Percentiles rank a stretch among this genome's conserved stretches.
Conservation (phyloP, 2,113 vertebrate genomes). For the Cygnus buccinator region DNA sequence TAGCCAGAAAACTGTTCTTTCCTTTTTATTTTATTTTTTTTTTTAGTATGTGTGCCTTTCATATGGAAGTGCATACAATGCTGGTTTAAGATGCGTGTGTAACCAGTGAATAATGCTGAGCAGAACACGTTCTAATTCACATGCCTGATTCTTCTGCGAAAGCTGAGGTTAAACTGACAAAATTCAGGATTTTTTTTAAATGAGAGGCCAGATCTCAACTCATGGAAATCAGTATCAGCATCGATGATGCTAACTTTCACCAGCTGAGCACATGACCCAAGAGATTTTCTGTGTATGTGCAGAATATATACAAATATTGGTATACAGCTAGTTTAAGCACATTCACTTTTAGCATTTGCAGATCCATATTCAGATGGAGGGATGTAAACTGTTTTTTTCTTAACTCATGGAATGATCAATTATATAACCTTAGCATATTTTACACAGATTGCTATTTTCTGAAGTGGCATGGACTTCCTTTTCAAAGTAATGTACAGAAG, state of each 20-base stretch:
- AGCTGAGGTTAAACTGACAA: neutral
- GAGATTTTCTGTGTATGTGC: neutral
- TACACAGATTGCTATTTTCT: neutral
- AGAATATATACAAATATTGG: neutral
- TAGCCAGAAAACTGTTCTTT: fast-evolving
- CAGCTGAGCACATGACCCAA: constrained; percentile 31
- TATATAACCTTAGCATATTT: neutral
- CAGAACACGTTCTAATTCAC: neutral
- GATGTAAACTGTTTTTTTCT: neutral
- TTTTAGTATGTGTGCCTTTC: fast-evolving
- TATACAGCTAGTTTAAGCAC: neutral
- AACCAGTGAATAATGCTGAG: fast-evolving
- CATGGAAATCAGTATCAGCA: constrained; percentile 15
- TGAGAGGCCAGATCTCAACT: neutral
- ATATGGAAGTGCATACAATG: fast-evolving
- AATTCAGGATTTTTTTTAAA: neutral
- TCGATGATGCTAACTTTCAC: constrained; percentile 3
- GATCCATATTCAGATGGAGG: neutral
- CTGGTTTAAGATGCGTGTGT: fast-evolving
- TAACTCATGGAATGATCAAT: neutral
- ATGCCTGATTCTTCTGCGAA: neutral
- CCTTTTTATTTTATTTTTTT: fast-evolving
- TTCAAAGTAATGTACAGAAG: neutral
- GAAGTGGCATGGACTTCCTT: neutral
- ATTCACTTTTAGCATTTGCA: neutral